A percentile compares a stretch with the other conserved stretches of the same genome.
These are phyloP conservation scores for Pangasius mekongensis DNA, from an alignment of 2,797 vertebrate genomes.

Conservation along the genomic window DNA sequence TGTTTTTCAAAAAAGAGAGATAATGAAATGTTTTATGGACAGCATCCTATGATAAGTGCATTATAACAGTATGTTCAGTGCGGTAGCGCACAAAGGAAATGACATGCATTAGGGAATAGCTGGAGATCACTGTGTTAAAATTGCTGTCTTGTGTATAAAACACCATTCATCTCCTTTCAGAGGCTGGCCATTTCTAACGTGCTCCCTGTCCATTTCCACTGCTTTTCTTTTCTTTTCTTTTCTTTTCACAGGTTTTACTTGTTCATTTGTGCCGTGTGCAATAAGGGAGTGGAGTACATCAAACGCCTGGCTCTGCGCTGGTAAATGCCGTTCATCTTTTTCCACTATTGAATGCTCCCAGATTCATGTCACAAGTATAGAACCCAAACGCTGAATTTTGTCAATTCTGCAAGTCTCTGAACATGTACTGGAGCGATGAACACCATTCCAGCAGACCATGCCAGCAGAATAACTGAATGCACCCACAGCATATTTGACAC, in stretches of 20 bases:
- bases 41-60: slow-evolving; percentile 30
- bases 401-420: too few species aligned
- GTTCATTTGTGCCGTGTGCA: slow-evolving; percentile 93
- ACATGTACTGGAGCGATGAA: too few species aligned
- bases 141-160: slow-evolving; percentile 1
- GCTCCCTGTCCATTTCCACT: slow-evolving; percentile 32
- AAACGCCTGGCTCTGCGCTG: slow-evolving; percentile 90
- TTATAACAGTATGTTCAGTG: slow-evolving; percentile 6
- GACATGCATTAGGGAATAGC: slow-evolving; percentile 32
- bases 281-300: slow-evolving; percentile 90
- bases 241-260: slow-evolving; percentile 84
- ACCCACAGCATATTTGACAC: not conserved
- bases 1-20: not conserved
- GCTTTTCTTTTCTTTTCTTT: slow-evolving; percentile 27
- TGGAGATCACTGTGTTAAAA: slow-evolving; percentile 30
- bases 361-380: slow-evolving; percentile 3
- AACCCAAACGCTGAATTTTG: slow-evolving; percentile 4
- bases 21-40: slow-evolving; percentile 36
- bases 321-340: slow-evolving; percentile 66
- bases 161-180: slow-evolving; percentile 25
- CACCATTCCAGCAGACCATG: not conserved
- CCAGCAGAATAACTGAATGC: not conserved
- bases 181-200: slow-evolving; percentile 25
- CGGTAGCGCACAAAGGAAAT: not conserved
- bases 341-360: not conserved